Conservation (phyloP, 2,888 invertebrate species). For the Cistogaster globosa region DNA sequence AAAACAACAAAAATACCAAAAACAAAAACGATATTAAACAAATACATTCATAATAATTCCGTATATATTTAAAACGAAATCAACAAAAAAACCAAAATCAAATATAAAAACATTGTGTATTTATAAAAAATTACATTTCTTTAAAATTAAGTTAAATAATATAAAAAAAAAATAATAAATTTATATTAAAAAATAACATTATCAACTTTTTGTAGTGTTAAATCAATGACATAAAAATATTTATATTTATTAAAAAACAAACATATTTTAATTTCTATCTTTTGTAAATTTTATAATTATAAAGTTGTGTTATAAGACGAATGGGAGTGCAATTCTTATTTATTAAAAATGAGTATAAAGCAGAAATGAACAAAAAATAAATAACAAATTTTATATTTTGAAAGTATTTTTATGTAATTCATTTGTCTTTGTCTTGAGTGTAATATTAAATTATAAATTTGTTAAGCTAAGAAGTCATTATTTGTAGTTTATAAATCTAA, state of each 20-base stretch:
- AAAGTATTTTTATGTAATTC: constrained; percentile 44
- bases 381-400: constrained; percentile 32
- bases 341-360: constrained; percentile 21
- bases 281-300: constrained; percentile 60
- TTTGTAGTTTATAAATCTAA: constrained; percentile 68
- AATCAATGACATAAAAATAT: constrained; percentile 30
- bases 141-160: constrained; percentile 69
- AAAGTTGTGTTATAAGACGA: constrained; percentile 61
- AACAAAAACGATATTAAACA: constrained; percentile 11
- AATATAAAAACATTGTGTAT: constrained; percentile 67
- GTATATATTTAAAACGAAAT: constrained; percentile 56
- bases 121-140: constrained; percentile 72
- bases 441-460: constrained; percentile 71
- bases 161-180: constrained; percentile 47
- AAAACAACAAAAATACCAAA: constrained; percentile 61
- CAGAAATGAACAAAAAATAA: constrained; percentile 15
- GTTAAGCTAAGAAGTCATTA: constrained; percentile 71
- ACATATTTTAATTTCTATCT: constrained; percentile 38
- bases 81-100: constrained; percentile 53
- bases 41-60: constrained; percentile 56
- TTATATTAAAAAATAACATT: constrained; percentile 60
- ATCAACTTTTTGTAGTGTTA: constrained; percentile 62
- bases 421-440: constrained; percentile 65
- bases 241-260: constrained; percentile 58
- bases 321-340: constrained; percentile 31